Evolutionary conservation across 2,797 vertebrate species (phyloP).

Genomic region (Vireo griseus): DNA sequence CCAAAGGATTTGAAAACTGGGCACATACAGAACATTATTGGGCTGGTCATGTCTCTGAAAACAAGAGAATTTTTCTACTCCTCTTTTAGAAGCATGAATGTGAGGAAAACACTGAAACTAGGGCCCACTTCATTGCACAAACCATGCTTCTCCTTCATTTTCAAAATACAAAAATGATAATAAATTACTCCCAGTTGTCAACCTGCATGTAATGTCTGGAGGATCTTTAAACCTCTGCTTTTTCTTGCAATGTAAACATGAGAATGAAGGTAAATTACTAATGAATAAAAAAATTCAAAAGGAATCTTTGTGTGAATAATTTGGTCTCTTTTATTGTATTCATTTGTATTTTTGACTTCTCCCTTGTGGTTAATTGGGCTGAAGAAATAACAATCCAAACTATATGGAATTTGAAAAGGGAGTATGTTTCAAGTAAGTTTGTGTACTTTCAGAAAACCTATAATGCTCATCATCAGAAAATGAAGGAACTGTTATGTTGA

Average conservation of each 20-base stretch:
- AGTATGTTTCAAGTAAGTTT: neutral
- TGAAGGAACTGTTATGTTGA: neutral
- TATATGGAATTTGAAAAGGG: neutral
- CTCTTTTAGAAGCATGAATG: neutral
- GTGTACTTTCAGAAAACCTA: neutral
- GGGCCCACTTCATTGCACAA: neutral
- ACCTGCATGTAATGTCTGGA: neutral
- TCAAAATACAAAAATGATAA: neutral
- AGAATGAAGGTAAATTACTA: neutral
- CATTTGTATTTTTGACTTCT: slow-evolving; percentile 48
- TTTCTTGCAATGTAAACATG: neutral
- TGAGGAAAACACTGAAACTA: neutral
- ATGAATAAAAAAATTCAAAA: neutral
- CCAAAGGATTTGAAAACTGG: neutral
- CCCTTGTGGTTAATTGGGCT: neutral
- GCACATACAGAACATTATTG: neutral
- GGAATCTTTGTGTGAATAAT: slow-evolving; percentile 17
- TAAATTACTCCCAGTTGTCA: neutral
- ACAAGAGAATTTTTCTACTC: neutral
- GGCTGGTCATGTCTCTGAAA: neutral
- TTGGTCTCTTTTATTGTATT: slow-evolving; percentile 46
- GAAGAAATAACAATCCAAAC: slow-evolving; percentile 34
- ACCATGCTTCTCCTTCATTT: neutral
- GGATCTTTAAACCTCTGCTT: neutral
- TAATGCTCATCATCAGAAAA: neutral